These are phyloP conservation scores for Drosophila baimaii DNA, from an alignment of 1,140 invertebrate species.

Conservation along the genomic window DNA sequence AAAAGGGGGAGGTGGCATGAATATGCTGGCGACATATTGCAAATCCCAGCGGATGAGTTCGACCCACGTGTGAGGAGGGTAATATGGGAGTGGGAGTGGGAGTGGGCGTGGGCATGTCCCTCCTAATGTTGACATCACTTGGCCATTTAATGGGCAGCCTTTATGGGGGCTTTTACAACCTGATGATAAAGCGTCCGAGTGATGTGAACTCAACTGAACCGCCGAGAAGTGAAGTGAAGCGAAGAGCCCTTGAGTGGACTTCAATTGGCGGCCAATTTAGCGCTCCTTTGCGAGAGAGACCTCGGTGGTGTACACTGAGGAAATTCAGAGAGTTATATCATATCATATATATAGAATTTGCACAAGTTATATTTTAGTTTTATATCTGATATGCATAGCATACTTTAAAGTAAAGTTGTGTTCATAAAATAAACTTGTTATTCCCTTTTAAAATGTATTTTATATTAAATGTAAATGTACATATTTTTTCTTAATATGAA, in stretches of 20 bases:
- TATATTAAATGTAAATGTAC: too few species aligned
- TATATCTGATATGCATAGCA: too few species aligned
- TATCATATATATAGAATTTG: too few species aligned
- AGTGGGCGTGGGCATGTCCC: constrained; percentile 36
- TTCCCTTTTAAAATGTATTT: too few species aligned
- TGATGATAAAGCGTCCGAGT: constrained; percentile 44
- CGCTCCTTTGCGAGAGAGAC: neutral
- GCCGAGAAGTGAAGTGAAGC: constrained; percentile 8
- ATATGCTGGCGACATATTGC: constrained; percentile 65
- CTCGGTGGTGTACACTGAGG: neutral
- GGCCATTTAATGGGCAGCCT: constrained; percentile 65
- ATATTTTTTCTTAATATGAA: too few species aligned
- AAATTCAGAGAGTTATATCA: neutral
- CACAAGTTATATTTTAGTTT: too few species aligned
- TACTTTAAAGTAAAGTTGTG: too few species aligned
- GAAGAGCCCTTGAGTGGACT: constrained; percentile 31
- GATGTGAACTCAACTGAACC: constrained; percentile 28
- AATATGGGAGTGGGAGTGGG: neutral
- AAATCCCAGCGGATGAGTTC: constrained; percentile 72
- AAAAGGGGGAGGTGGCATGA: constrained; percentile 53
- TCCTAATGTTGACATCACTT: constrained; percentile 78
- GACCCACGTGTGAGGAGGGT: constrained; percentile 23
- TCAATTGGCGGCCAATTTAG: constrained; percentile 51
- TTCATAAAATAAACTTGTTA: too few species aligned
- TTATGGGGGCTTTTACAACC: constrained; percentile 62